Evolutionary conservation across 1,140 invertebrate genomes (phyloP), one percentile per base, ranked within the genome.

Genomic region (Campoletis sonorensis): DNA sequence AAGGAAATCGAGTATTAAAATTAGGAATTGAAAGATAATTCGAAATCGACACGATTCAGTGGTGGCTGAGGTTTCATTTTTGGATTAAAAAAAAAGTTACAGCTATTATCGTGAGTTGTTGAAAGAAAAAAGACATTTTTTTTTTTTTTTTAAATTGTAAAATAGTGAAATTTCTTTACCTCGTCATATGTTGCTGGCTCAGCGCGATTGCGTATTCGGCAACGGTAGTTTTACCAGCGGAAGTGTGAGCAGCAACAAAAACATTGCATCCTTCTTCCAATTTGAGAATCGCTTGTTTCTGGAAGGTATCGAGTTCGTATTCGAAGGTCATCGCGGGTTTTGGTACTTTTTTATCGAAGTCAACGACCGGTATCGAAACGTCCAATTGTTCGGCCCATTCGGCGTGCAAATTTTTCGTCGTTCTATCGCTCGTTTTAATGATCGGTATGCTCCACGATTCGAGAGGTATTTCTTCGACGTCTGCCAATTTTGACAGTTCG

Each of bases 231-330:
- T 99, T 99, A 21, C 99, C 99, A 5, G 99, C 99, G 0, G 98
- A 99, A 0, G 99, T 99, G 90, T 99, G 99, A 16, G 99, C 99
- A 11, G 99, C 97, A 1, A 99, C 98, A 93, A 99, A 99, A 2
- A 99, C 98, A 92, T 98, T 98, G 84, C 98, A 95, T 67, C 97
- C 95, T 86, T 98, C 95, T 93, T 99, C 98, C 54, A 99, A 92
- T 90, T 97, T 97, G 13, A 99, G 90, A 85, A 99, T 98, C 10
- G 99, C 98, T 93, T 96, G 94, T 92, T 99, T 99, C 91, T 99
- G 99, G 89, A 99, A 99, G 10, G 94, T 97, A 91, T 99, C 99
- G 84, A 99, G 93, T 89, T 99, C 97, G 93, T 99, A 99, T 33
- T 95, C 95, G 92, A 96, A 99, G 88, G 93, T 94, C 85, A 96